These are phyloP conservation scores for Burhinus oedicnemus DNA, from an alignment of 2,113 vertebrate genomes.

Conservation along the genomic window DNA sequence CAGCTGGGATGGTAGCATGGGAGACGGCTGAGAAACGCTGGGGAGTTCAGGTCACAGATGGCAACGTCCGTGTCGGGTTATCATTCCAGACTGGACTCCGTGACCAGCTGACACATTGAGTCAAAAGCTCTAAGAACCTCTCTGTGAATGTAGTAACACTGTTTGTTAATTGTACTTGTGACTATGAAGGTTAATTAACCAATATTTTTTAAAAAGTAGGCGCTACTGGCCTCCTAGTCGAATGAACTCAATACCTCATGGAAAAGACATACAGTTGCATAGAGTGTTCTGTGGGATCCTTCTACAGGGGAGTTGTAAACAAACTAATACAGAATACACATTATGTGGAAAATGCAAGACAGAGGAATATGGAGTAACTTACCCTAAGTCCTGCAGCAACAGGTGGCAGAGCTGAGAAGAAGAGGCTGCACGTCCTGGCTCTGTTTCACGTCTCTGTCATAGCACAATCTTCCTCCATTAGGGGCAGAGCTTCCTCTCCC, in stretches of 20 bases:
- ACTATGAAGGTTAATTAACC: neutral
- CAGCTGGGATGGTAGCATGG: neutral
- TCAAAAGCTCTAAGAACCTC: neutral
- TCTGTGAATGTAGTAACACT: neutral
- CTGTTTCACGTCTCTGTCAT: neutral
- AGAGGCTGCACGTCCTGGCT: neutral
- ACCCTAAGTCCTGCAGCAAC: neutral
- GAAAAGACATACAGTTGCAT: neutral
- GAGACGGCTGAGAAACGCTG: neutral
- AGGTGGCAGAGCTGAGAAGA: slow-evolving; percentile 4
- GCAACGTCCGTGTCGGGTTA: neutral
- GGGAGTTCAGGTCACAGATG: neutral
- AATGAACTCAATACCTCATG: neutral
- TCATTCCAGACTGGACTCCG: neutral
- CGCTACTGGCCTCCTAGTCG: neutral
- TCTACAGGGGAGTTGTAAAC: neutral
- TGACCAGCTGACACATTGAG: neutral
- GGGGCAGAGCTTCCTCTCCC: neutral
- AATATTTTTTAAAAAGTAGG: fast-evolving
- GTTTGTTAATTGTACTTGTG: neutral
- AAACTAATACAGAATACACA: neutral
- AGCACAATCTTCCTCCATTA: neutral
- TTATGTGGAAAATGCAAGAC: neutral
- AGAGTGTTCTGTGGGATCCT: neutral
- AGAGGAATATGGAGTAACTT: neutral